Percentiles rank a stretch among this genome's conserved stretches.
These are phyloP conservation scores for Anagyrus pseudococci DNA, from an alignment of 2,888 invertebrate species.

Conservation along the genomic window DNA sequence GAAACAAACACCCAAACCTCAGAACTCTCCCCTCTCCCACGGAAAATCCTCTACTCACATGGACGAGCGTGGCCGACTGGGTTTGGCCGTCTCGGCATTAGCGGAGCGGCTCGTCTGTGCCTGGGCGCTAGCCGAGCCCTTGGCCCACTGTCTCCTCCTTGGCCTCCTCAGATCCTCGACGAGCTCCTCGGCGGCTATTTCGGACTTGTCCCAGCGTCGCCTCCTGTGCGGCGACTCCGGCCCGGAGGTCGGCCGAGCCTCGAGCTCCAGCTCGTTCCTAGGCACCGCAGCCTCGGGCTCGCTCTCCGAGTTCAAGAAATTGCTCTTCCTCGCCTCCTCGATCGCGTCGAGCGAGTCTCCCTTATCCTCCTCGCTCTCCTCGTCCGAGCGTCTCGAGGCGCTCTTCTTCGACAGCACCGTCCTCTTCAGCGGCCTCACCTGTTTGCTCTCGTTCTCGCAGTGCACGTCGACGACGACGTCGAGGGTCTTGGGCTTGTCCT, in stretches of 20 bases:
- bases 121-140: constrained; percentile 38
- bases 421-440: too few species aligned
- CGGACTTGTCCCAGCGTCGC: constrained; percentile 41
- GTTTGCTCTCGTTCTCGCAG: constrained; percentile 14
- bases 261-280: not conserved
- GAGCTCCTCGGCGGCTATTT: constrained; percentile 12
- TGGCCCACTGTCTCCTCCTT: constrained; percentile 51
- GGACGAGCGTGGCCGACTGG: not conserved
- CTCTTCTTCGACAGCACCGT: constrained; percentile 6
- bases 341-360: constrained; percentile 14
- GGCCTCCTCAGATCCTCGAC: constrained; percentile 34
- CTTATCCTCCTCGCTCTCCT: not conserved
- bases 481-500: not conserved
- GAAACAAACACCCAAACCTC: not conserved
- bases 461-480: constrained; percentile 36
- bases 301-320: not conserved
- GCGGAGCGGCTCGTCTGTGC: constrained; percentile 20
- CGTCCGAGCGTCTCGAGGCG: not conserved
- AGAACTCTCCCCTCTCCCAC: too few species aligned
- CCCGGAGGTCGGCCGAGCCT: constrained; percentile 20
- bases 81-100: constrained; percentile 15
- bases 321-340: constrained; percentile 9
- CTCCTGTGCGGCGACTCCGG: constrained; percentile 27
- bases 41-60: not conserved
- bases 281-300: not conserved